Base-by-base conservation (phyloP, 2,888 invertebrate genomes). In the Perizoma flavofasciatum region DNA sequence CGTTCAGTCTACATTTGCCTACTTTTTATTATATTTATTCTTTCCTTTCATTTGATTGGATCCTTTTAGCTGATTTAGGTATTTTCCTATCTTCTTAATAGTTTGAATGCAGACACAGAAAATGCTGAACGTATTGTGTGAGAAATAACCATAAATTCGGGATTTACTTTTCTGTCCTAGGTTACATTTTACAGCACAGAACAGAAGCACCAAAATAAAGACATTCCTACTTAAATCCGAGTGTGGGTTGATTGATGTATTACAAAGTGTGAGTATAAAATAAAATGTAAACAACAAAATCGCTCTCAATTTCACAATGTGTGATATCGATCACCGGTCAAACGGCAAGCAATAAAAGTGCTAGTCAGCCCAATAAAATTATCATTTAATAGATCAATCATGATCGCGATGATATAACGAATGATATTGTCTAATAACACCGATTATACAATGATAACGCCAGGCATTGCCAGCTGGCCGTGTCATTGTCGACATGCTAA, bases 381-480 rank as follows among this genome's bases (percentile, higher is more conserved):
- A 44, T 11, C 35, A 6, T 22, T n/a, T 22, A 10, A 48, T 43
- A 44, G 41, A 55, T 57, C 59, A 47, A 55, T 52, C 49, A 53
- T 46, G 40, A 55, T 52, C 51, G 34, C 5, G 51, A 50, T 64
- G 61, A 57, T 61, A 59, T 66, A 62, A 59, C 49, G 10, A 43
- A 47, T 49, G 37, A 50, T 51, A 41, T 53, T 54, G 51, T 55
- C 46, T 61, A 53, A 47, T 46, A 22, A 48, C 45, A 41, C 44
- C 5, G 46, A 49, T 65, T 60, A 58, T 62, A 51, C 56, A 61
- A 59, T 60, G 47, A 39, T 52, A 48, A 47, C 32, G 37, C 37
- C 7, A 5, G 37, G 37, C 37, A 3, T 5, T 35, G 48, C 34
- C 9, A 48, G 48, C n/a, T 11, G 35, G 49, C 49, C 10, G 37